Evolutionary conservation across 2,113 vertebrate species (phyloP).

Genomic region (Donacobius atricapilla): DNA sequence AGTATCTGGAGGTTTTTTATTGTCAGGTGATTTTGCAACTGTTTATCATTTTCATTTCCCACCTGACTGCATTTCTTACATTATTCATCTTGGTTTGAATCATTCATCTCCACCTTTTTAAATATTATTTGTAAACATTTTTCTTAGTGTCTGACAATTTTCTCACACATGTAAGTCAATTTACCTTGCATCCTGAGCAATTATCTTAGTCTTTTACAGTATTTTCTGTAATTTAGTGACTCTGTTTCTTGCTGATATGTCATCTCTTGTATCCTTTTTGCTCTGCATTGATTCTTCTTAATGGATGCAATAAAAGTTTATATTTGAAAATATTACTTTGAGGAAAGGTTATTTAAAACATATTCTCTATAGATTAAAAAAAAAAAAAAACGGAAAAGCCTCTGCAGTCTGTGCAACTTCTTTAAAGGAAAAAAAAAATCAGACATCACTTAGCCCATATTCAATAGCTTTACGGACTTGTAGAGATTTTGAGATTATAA

Average conservation of each 20-base stretch:
- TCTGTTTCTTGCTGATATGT: background rate
- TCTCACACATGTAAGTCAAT: background rate
- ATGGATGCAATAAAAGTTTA: background rate
- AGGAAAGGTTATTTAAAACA: background rate
- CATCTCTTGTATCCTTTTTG: background rate
- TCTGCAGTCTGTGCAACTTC: background rate
- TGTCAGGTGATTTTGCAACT: background rate
- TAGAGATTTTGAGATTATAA: background rate
- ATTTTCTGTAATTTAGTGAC: background rate
- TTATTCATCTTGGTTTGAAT: background rate
- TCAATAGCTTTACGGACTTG: background rate
- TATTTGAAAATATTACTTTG: background rate
- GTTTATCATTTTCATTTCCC: background rate
- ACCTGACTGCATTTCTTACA: background rate
- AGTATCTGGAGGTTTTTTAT: background rate
- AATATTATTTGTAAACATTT: background rate
- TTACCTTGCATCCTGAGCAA: background rate
- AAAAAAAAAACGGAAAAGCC: background rate
- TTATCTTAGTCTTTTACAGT: background rate
- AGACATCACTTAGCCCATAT: background rate
- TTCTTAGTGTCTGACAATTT: background rate
- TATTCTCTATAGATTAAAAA: background rate
- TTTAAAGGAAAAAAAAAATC: background rate
- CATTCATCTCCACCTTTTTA: background rate
- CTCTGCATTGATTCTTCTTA: background rate